Conservation (phyloP, 2,888 invertebrate genomes). For the Lamproptera curius region DNA sequence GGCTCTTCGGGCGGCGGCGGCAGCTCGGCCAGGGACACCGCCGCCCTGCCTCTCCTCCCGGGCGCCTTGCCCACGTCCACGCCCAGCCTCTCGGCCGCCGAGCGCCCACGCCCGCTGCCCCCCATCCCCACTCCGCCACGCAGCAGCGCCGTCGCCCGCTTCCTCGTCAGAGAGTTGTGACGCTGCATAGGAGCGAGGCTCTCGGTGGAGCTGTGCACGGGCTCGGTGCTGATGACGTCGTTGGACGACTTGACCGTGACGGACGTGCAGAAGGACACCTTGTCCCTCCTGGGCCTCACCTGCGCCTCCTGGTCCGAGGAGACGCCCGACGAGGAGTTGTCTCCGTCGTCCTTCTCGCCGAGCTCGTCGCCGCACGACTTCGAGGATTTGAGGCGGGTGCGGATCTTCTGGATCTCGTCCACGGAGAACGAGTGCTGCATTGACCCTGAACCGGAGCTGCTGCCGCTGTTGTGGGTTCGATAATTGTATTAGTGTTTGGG, state of each 20-base stretch:
- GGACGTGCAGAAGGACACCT: constrained; percentile 70
- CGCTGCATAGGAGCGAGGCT: constrained; percentile 74
- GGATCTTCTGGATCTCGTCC: constrained; percentile 92
- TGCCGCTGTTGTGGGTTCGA: constrained; percentile 75
- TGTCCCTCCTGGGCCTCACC: constrained; percentile 54
- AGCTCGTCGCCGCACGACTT: constrained; percentile 93
- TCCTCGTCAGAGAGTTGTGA: constrained; percentile 80
- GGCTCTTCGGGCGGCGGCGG: constrained; percentile 74
- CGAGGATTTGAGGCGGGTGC: constrained; percentile 90
- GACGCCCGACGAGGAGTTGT: constrained; percentile 93
- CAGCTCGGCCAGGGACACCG: constrained; percentile 72
- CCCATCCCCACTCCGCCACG: constrained; percentile 51
- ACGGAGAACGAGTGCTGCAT: constrained; percentile 92
- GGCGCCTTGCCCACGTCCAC: constrained; percentile 76
- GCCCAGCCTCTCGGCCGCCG: constrained; percentile 67
- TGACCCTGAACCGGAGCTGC: constrained; percentile 86
- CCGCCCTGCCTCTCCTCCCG: constrained; percentile 87
- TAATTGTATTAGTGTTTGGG: no score
- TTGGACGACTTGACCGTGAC: constrained; percentile 72
- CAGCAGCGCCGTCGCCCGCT: constrained; percentile 78
- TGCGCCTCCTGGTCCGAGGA: constrained; percentile 88
- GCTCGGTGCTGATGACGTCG: constrained; percentile 75
- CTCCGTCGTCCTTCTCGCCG: constrained; percentile 84
- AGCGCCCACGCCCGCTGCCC: constrained; percentile 40
- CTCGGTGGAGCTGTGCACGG: constrained; percentile 71